A percentile compares a stretch with the other conserved stretches of the same genome.
These are phyloP conservation scores for Acrocyrtus sp. DNA, from an alignment of 2,888 invertebrate species.

Conservation along the genomic window DNA sequence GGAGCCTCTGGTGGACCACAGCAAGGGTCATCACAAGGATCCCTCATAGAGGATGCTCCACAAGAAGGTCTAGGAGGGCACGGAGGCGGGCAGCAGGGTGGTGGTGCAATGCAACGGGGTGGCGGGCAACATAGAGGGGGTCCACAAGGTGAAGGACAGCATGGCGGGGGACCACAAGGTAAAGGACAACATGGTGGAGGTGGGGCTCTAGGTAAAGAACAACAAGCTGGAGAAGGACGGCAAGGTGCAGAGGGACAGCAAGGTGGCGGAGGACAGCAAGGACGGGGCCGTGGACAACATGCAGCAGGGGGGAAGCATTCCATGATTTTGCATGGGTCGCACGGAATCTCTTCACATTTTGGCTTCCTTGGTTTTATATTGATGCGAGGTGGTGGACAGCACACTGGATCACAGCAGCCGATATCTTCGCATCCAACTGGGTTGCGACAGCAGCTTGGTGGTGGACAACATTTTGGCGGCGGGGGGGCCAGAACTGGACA, in stretches of 20 bases:
- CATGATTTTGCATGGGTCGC: constrained; percentile 30
- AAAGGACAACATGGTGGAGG: constrained; percentile 4
- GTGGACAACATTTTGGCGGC: constrained; percentile 6
- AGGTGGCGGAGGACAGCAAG: too few relatives aligned
- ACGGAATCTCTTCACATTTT: constrained; percentile 35
- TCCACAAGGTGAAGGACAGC: too few relatives aligned
- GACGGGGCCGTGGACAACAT: background rate
- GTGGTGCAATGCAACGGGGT: too few relatives aligned
- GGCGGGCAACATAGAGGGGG: background rate
- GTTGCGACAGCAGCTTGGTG: constrained; percentile 37
- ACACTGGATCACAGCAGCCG: constrained; percentile 44
- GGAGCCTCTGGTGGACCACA: too few relatives aligned
- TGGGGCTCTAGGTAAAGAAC: too few relatives aligned
- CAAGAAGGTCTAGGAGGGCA: too few relatives aligned
- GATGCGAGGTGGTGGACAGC: constrained; percentile 28
- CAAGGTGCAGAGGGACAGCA: too few relatives aligned
- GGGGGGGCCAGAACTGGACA: constrained; percentile 35
- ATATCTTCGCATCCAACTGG: constrained; percentile 48
- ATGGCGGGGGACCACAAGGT: constrained; percentile 13
- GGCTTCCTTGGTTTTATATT: constrained; percentile 9
- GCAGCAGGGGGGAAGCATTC: too few relatives aligned
- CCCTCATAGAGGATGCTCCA: too few relatives aligned
- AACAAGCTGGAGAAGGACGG: too few relatives aligned
- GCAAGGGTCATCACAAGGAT: too few relatives aligned
- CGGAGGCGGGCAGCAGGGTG: background rate